Base-by-base conservation (phyloP, 2,797 vertebrate genomes). In the Enteromius trimaculatus region DNA sequence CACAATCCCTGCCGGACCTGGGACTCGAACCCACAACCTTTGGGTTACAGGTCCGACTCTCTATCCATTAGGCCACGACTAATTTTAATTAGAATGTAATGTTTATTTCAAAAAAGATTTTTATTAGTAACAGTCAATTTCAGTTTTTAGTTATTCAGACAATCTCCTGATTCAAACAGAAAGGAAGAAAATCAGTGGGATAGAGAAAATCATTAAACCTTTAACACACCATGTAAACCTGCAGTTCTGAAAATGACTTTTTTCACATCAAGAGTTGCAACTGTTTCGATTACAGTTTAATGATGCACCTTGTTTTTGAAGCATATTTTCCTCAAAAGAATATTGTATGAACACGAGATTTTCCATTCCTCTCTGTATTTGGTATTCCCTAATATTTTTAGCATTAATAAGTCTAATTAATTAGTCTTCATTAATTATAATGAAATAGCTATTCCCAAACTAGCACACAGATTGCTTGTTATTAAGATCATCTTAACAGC, bases 151-250 rank as follows among this genome's bases (percentile, higher is more conserved):
- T 23, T 55, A n/a, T 58, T 6, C 51, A 75, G 19, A 16, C 11
- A 34, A 58, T 39, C 72, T 39, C 31, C 34, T 82, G 69, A 77
- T 86, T 83, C 81, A 82, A 70, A 80, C 82, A 62, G 55, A 39
- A 55, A 77, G 55, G 68, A 77, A 62, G 51, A 82, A 75, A 84
- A 74, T 74, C 55, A 68, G 74, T 77, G 31, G 66, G 17, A 82
- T 77, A 47, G 53, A 79, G 42, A 82, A 47, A 85, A 62, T 72
- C 14, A 76, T 85, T 78, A 83, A 51, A 49, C 80, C 78, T 82
- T 66, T 85, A 65, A 87, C 47, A 64, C 78, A 82, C 75, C 53
- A 78, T 84, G 85, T 72, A 80, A 68, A 85, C 79, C 26, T 82
- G 81, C 69, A 69, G 64, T 47, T 81, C 69, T 77, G 77, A 84